Conservation (phyloP, 2,888 invertebrate genomes). For the Pristionchus maxplancki region DNA sequence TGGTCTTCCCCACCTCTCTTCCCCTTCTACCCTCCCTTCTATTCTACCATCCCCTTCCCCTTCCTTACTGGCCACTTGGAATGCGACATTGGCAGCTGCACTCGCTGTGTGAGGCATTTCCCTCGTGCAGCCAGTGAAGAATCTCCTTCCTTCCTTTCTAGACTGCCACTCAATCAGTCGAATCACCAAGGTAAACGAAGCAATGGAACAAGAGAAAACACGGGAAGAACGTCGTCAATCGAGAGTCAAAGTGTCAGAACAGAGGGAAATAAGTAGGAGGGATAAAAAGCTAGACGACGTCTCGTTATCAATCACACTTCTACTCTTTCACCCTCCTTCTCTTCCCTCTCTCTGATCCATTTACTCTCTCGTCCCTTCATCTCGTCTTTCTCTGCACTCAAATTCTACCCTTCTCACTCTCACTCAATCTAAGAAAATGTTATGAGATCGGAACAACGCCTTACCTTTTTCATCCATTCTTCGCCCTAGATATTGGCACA, state of each 20-base stretch:
- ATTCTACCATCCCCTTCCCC: not conserved
- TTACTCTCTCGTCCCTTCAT: constrained; percentile 6
- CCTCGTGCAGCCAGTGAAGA: not conserved
- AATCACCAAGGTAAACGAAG: not conserved
- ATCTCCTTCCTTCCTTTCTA: not conserved
- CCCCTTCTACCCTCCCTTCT: not conserved
- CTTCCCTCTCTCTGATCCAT: not conserved
- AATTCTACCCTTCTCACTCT: not conserved
- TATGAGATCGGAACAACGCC: not conserved
- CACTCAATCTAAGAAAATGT: constrained; percentile 32
- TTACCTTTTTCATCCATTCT: not conserved
- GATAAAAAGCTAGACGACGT: constrained; percentile 27
- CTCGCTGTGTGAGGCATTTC: constrained; percentile 12
- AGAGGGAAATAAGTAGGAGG: constrained; percentile 25
- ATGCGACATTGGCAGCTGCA: not conserved
- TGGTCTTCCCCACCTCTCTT: not conserved
- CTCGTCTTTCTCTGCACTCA: not conserved
- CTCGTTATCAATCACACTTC: constrained; percentile 44
- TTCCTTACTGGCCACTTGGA: not conserved
- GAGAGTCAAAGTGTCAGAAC: not conserved
- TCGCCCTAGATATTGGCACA: not conserved
- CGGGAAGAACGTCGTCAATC: not conserved
- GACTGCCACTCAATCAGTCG: not conserved
- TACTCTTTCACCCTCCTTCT: not conserved
- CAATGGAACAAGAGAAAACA: not conserved